Evolutionary conservation across 2,113 vertebrate species (phyloP).

Genomic region (Vicugna pacos): DNA sequence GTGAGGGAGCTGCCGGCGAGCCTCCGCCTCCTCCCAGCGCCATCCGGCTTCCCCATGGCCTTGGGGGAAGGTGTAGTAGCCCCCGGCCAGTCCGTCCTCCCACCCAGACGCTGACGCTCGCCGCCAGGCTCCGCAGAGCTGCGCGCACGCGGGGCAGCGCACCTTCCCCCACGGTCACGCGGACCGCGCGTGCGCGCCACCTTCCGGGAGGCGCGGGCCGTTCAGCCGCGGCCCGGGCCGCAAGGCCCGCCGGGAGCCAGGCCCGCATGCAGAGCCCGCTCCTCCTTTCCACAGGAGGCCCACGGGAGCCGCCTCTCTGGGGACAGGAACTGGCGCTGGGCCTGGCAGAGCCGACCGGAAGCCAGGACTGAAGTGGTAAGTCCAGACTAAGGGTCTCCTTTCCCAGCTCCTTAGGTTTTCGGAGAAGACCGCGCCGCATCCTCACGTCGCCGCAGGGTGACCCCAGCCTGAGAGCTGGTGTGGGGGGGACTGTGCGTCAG

Average conservation of each 20-base stretch:
- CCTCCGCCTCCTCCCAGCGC: constrained; percentile 91
- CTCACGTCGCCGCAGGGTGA: fast-evolving
- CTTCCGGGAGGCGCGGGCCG: constrained; percentile 91
- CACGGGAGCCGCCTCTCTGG: constrained; percentile 23
- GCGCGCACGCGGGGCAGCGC: constrained; percentile 92
- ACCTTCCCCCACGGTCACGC: constrained; percentile 89
- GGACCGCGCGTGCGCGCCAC: constrained; percentile 89
- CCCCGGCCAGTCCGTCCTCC: constrained; percentile 28
- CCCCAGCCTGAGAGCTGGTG: fast-evolving
- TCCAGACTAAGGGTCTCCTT: not conserved
- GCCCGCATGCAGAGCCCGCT: constrained; percentile 88
- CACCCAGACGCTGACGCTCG: constrained; percentile 74
- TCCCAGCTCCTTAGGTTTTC: not conserved
- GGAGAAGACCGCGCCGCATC: not conserved
- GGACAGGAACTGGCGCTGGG: not conserved
- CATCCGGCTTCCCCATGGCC: constrained; percentile 1
- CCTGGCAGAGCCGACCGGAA: not conserved
- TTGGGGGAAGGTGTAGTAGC: not conserved
- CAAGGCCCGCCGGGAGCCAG: constrained; percentile 83
- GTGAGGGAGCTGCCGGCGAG: constrained; percentile 94
- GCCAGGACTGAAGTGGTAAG: not conserved
- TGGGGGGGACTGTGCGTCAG: fast-evolving
- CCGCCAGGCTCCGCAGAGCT: constrained; percentile 86
- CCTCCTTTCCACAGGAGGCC: constrained; percentile 89
- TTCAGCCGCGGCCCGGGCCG: constrained; percentile 88